These are phyloP conservation scores for Melanophora roralis DNA, from an alignment of 2,888 invertebrate species.

Conservation along the genomic window DNA sequence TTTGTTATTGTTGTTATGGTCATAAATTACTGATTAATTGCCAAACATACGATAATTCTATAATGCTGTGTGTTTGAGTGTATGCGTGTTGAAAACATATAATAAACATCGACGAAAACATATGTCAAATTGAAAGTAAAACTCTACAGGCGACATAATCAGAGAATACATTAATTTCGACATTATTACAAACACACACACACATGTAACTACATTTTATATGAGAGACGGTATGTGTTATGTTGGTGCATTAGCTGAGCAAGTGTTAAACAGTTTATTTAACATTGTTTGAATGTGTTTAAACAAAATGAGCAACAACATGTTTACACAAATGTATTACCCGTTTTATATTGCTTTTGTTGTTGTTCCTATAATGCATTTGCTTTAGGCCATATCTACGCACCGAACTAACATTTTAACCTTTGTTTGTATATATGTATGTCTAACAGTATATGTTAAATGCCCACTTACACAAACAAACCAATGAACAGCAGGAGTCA, in stretches of 20 bases:
- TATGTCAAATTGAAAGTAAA: slow-evolving; percentile 59
- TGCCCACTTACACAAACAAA: not conserved
- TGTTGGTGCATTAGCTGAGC: slow-evolving; percentile 39
- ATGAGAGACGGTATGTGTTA: not conserved
- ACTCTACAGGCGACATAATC: slow-evolving; percentile 58
- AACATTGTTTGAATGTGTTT: slow-evolving; percentile 41
- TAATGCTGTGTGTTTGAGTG: not conserved
- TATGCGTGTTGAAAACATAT: slow-evolving; percentile 42
- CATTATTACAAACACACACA: not conserved
- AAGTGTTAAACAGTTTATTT: slow-evolving; percentile 59
- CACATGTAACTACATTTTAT: slow-evolving; percentile 1
- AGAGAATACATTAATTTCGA: slow-evolving; percentile 11
- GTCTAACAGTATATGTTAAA: not conserved
- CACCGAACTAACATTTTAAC: slow-evolving; percentile 52
- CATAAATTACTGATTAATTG: slow-evolving; percentile 54
- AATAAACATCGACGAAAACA: slow-evolving; percentile 60
- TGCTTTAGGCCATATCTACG: slow-evolving; percentile 64
- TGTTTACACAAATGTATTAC: slow-evolving; percentile 67
- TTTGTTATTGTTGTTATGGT: not conserved
- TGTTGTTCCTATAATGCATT: slow-evolving; percentile 34
- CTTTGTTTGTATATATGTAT: not conserved
- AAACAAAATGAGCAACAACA: slow-evolving; percentile 67
- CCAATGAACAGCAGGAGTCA: slow-evolving; percentile 47
- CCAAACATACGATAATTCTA: slow-evolving; percentile 15
- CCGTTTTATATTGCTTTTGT: slow-evolving; percentile 52